phyloP scores from a whole-genome alignment of 2,113 vertebrate genomes.

The Raja brachyura region DNA sequence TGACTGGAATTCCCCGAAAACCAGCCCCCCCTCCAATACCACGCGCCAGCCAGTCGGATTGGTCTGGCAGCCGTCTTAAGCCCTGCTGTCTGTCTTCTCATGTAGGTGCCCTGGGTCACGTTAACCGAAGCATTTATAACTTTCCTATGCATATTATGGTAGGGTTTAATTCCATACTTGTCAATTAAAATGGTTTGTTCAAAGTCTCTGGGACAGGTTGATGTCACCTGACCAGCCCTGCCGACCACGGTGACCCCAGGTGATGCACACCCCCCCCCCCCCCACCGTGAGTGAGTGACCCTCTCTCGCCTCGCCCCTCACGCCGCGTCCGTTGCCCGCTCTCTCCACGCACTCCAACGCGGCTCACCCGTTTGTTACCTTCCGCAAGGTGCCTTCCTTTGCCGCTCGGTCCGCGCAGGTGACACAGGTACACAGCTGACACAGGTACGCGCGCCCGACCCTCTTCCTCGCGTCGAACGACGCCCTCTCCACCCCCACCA shows the following conservation, averaged over 20 bases:
- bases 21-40: background rate
- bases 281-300: no score
- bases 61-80: background rate
- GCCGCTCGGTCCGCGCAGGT: background rate
- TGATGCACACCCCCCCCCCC: background rate
- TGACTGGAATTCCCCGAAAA: slow-evolving; percentile 21
- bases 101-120: slow-evolving; percentile 27
- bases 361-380: background rate
- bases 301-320: no score
- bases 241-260: background rate
- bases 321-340: no score
- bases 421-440: background rate
- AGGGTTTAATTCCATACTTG: slow-evolving; percentile 28
- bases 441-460: background rate
- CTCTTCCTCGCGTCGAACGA: background rate
- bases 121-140: slow-evolving; percentile 34
- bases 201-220: background rate
- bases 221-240: background rate
- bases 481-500: background rate
- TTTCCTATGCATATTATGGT: slow-evolving; percentile 36
- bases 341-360: no score
- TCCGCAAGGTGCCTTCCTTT: slow-evolving; percentile 32
- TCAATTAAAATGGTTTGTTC: slow-evolving; percentile 33
- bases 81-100: background rate
- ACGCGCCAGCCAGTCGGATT: background rate